Base-by-base conservation (phyloP, 2,888 invertebrate genomes). In the Hedya salicella region DNA sequence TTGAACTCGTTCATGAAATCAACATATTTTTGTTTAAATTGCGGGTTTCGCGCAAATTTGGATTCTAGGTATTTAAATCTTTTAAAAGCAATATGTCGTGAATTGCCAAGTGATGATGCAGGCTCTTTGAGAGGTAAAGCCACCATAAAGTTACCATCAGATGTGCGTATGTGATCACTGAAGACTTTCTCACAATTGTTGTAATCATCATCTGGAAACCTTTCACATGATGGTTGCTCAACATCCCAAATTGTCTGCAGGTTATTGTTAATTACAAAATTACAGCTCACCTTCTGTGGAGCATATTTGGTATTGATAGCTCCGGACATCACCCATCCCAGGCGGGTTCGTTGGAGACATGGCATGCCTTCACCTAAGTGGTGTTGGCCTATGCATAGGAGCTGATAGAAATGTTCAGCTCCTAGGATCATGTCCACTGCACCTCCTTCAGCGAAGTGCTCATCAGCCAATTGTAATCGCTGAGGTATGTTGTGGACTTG, bases 91-190 rank as follows among this genome's bases (percentile, higher is more conserved):
- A 56, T 25, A 13, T 13, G 11, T 9, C 40, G 21, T 4, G 56
- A 56, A 1, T 56, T 3, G 11, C 56, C 56, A 2, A 56, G 25
- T 3, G 8, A 3, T 1, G 52, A 17, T 0, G 32, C 11, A 14
- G 52, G 36, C 25, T 50, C 49, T 14, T 50, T 50, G n/a, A 56
- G 56, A 16, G 56, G 56, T 2, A 56, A 5, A 3, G 3, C 16
- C 6, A 56, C 56, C 14, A 56, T 25, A 13, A 56, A 56, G 30
- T 56, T 56, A 30, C 54, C 56, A 56, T 56, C 56, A 56, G 56
- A 16, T 16, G 30, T 44, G 21, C 42, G 25, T 3, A n/a, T n/a
- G 17, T 56, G 56, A 16, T 42, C 30, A 30, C 30, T 56, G 30
- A 56, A 56, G 14, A 56, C n/a, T 8, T 56, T 30, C 42, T 56